Evolutionary conservation across 2,888 invertebrate genomes (phyloP), one percentile per base, ranked within the genome.

Genomic region (Drosophila mercatorum): DNA sequence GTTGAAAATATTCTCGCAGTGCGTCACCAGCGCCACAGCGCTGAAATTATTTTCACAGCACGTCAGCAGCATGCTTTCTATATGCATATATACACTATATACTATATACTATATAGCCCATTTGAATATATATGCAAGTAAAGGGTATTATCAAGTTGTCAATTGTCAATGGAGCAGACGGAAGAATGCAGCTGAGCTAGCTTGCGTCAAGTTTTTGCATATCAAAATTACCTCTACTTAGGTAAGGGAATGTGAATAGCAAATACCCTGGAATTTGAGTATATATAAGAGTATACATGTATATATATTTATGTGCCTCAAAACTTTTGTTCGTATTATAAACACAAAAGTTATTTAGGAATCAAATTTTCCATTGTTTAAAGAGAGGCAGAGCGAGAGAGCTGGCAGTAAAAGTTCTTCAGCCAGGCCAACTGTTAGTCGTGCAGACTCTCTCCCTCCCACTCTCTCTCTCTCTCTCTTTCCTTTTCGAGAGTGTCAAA

Each of bases 1-100:
- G 36, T 64, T 26, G 41, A 44, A 80, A 47, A 57, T 75, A 65
- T 64, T 76, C 66, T 62, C 36, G 65, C 66, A 66, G 81, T 77
- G 81, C 76, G 81, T 77, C 81, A 76, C 51, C 51, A 76, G 58
- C 59, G 62, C 41, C 60, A 80, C 31, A 63, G 58, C 66, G 53
- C 51, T 38, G 55, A 52, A 81, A 67, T 55, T 67, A 80, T 63
- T 77, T 71, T 47, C 46, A 56, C 56, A 72, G 61, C 78, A 72
- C 78, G 77, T 80, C 81, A 76, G 34, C 78, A 60, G 46, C 75
- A 56, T 60, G 49, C 43, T 41, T 22, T 51, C 38, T 40, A 40
- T 36, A 17, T 49, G 22, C 3, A 17, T 17, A 41, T n/a, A n/a
- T 5, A 41, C 31, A 49, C n/a, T n/a, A 22, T 17, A 34, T 6